Evolutionary conservation across 2,113 vertebrate species (phyloP).

Genomic region (Kobus ellipsiprymnus): DNA sequence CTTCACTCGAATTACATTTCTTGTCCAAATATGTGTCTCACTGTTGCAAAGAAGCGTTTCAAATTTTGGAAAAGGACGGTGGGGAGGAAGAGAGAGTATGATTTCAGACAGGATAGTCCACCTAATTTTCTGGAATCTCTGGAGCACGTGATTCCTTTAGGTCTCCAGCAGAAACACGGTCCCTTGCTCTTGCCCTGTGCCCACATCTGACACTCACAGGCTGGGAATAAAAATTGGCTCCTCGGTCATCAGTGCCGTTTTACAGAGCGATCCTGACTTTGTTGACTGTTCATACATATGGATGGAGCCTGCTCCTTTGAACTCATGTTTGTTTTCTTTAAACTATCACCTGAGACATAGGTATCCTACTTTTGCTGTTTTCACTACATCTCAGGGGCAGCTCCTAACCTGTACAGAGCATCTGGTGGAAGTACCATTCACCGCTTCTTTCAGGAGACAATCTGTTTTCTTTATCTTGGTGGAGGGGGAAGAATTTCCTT

Average conservation of each 20-base stretch:
- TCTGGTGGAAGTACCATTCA: slow-evolving; percentile 27
- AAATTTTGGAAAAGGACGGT: slow-evolving; percentile 24
- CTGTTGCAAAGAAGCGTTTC: slow-evolving; percentile 41
- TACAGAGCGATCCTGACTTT: not conserved
- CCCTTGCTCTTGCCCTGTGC: slow-evolving; percentile 32
- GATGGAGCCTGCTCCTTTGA: slow-evolving; percentile 34
- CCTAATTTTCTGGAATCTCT: not conserved
- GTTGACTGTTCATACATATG: not conserved
- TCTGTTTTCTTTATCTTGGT: slow-evolving; percentile 58
- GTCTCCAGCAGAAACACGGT: rapidly evolving
- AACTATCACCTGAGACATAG: slow-evolving; percentile 73
- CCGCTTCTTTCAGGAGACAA: slow-evolving; percentile 65
- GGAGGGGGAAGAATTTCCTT: not conserved
- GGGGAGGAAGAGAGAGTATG: not conserved
- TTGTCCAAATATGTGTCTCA: slow-evolving; percentile 69
- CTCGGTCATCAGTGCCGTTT: not conserved
- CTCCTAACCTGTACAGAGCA: slow-evolving; percentile 70
- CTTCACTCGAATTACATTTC: slow-evolving; percentile 58
- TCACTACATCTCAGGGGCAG: slow-evolving; percentile 35
- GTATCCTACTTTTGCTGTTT: slow-evolving; percentile 78
- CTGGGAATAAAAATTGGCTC: not conserved
- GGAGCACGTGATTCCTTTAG: not conserved
- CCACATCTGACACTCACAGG: not conserved
- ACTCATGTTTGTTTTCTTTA: slow-evolving; percentile 55
- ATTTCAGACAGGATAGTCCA: not conserved